Evolutionary conservation across 2,888 invertebrate species (phyloP).

Genomic region (Exephanes ischioxanthus): DNA sequence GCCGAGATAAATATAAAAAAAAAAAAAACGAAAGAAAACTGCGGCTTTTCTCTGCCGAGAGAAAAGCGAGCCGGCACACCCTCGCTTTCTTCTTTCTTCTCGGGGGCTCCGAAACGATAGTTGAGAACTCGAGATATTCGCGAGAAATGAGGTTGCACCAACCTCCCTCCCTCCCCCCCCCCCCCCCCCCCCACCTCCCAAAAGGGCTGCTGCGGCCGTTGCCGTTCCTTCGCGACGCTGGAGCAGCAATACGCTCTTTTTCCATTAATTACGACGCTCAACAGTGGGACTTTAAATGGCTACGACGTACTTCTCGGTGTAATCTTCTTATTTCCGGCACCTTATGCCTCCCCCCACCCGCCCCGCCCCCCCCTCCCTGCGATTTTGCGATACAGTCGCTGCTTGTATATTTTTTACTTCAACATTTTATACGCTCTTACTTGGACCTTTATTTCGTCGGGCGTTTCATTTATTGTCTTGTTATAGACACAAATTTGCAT

Average conservation of each 20-base stretch:
- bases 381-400: conserved; percentile 15
- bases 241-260: conserved; percentile 63
- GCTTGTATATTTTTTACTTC: not conserved
- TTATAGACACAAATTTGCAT: not conserved
- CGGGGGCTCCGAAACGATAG: conserved; percentile 57
- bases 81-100: conserved; percentile 46
- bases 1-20: conserved; percentile 63
- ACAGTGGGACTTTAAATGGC: conserved; percentile 73
- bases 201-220: conserved; percentile 57
- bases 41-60: not conserved
- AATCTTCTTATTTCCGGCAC: conserved; percentile 58
- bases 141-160: conserved; percentile 63
- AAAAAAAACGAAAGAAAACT: conserved; percentile 32
- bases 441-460: conserved; percentile 1
- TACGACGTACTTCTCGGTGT: conserved; percentile 51
- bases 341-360: conserved; percentile 21
- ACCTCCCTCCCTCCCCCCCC: conserved; percentile 62
- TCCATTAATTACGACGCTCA: conserved; percentile 77
- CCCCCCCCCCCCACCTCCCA: conserved; percentile 64
- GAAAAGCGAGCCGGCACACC: conserved; percentile 15
- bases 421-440: not conserved
- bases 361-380: too few species aligned
- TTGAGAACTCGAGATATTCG: conserved; percentile 70
- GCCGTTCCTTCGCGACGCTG: conserved; percentile 15
- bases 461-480: not conserved